Evolutionary conservation across 2,113 vertebrate genomes (phyloP), one percentile per base, ranked within the genome.

Genomic region (Alexandromys fortis): DNA sequence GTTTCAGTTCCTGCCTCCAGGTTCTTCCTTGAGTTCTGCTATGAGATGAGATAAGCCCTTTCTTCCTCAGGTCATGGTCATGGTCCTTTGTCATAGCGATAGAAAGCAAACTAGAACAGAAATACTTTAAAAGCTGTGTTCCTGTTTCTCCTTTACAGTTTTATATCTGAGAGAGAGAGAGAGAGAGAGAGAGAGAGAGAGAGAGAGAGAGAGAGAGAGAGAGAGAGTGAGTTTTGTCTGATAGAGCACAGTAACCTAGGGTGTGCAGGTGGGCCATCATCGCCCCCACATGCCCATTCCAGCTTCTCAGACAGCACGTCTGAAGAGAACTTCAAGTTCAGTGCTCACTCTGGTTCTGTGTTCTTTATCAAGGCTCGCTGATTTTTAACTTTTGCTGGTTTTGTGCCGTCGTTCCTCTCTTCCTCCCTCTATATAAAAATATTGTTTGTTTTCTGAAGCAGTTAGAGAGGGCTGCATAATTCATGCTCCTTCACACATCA

Each of bases 371-470:
- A 85, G 63, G 65, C 45, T 90, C 49, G 49, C 10, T 55, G 38
- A 1, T 61, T 94, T 89, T 92, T 91, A 58, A 65, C 26, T 90
- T 81, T 81, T 45, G 7, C 65, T 33, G n/a, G 45, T 65, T 96
- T 83, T 90, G 89, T 76, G 22, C 65, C 72, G 26, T 72, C 26
- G 45, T 35, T 90, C 33, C 81, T 91, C 21, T 63, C 38, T 86
- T 58, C 90, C 47, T 45, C 4, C 21, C 65, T 88, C 45, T 83
- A n/a, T 86, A 55, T 92, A 75, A 61, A 91, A 94, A 75, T 52
- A 38, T 16, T 72, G 77, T 45, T 68, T 77, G 12, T 91, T 93
- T 89, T 77, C 52, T 96, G 89, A 61, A 87, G n/a, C 9, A 91
- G 58, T 96, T 90, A 52, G 82, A 94, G 30, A 72, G 67, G 30